Percentiles rank a stretch among this genome's conserved stretches.
These are phyloP conservation scores for Illadopsis cleaveri DNA, from an alignment of 2,113 vertebrate genomes.

Conservation along the genomic window DNA sequence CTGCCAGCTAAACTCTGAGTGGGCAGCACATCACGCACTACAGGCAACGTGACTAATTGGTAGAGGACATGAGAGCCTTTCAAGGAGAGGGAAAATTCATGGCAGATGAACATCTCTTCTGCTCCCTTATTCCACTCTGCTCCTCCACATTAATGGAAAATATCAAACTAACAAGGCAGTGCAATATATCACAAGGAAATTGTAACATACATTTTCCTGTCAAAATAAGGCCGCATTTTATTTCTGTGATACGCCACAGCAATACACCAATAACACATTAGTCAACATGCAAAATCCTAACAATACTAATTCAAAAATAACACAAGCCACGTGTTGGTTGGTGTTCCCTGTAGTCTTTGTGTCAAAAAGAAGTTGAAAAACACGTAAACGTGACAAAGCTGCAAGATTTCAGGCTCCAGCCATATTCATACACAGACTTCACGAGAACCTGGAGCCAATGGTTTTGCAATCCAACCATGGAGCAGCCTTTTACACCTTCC, in stretches of 20 bases:
- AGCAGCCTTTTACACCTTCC: not conserved
- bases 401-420: not conserved
- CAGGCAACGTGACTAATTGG: not conserved
- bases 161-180: not conserved
- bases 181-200: not conserved
- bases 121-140: not conserved
- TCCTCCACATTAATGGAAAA: not conserved
- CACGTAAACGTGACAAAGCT: not conserved
- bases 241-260: not conserved
- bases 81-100: not conserved
- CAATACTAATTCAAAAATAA: not conserved
- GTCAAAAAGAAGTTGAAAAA: not conserved
- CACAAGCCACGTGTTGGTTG: not conserved
- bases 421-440: not conserved
- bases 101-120: not conserved
- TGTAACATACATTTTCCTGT: not conserved
- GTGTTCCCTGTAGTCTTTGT: not conserved
- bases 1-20: not conserved
- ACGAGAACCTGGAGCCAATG: fast-evolving
- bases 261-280: not conserved
- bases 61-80: not conserved
- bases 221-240: not conserved
- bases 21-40: not conserved
- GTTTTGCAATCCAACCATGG: not conserved
- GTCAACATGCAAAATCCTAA: not conserved